Evolutionary conservation across 1,140 invertebrate genomes (phyloP).

Genomic region (Apis florea): DNA sequence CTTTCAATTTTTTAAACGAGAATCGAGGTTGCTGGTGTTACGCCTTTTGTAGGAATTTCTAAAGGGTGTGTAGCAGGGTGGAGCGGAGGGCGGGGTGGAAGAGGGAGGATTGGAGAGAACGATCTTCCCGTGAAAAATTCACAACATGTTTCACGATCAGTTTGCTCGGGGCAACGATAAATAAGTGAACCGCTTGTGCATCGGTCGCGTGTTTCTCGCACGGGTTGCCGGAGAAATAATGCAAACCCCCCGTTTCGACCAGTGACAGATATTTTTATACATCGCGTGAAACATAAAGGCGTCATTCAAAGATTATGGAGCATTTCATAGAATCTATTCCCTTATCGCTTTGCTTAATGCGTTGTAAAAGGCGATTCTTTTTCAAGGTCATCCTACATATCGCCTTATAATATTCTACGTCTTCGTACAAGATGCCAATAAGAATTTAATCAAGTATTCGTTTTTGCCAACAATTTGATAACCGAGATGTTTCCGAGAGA

Average conservation of each 20-base stretch:
- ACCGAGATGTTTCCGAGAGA: too few species aligned
- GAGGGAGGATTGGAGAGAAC: background rate
- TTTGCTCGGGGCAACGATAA: constrained; percentile 48
- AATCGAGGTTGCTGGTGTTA: constrained; percentile 46
- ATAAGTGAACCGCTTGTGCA: constrained; percentile 54
- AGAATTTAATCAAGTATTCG: too few species aligned
- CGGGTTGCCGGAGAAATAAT: constrained; percentile 55
- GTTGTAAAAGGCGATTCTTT: background rate
- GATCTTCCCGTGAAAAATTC: constrained; percentile 55
- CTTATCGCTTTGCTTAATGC: constrained; percentile 42
- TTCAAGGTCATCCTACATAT: background rate
- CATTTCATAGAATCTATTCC: constrained; percentile 29
- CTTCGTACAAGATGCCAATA: too few species aligned
- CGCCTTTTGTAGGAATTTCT: constrained; percentile 41
- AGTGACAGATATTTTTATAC: constrained; percentile 55
- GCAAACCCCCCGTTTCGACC: constrained; percentile 24
- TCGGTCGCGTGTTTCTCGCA: constrained; percentile 51
- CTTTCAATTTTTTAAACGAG: constrained; percentile 55
- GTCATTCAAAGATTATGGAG: constrained; percentile 38
- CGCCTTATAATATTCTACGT: too few species aligned
- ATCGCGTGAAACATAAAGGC: constrained; percentile 45
- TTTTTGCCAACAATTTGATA: too few species aligned
- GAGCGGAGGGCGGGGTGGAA: background rate
- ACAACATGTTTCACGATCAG: constrained; percentile 56
- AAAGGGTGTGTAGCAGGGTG: constrained; percentile 12